Base-by-base conservation (phyloP, 2,113 vertebrate genomes). In the Caranx melampygus region DNA sequence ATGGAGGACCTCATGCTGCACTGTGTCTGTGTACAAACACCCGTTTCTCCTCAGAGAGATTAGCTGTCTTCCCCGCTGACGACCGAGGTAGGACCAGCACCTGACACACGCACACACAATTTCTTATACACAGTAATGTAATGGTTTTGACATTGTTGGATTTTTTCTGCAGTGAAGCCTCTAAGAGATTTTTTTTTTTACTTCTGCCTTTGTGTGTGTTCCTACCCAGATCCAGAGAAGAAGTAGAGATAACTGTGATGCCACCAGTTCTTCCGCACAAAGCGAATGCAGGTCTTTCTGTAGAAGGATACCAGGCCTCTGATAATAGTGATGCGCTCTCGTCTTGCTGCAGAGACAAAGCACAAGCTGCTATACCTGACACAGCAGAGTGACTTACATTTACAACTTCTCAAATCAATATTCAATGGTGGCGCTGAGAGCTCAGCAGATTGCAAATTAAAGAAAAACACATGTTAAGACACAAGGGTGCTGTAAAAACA, bases 1-100 rank as follows among this genome's bases (percentile, higher is more conserved):
- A 12, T 95, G 94, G 3, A 95, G 66, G 14, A 91, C 52, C 62
- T 94, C 93, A 3, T 95, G 94, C 16, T 92, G 92, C 26, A 92
- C 66, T 0, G 75, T 63, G 1, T 8, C 2, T 0, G 1, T 18
- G 69, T 33, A 70, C 21, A 93, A 1, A 45, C 93, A 94, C 0
- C 81, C 76, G 0, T 1, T 0, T 16, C 1, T 21, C 18, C 0
- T 14, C 3, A 95, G 72, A 40, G 93, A 94, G 34, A 94, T 0
- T 0, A 0, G 1, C 82, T 95, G 94, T 0, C 3, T 0, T 1
- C 79, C 3, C 0, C 34, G 10, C 5, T 49, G 64, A 1, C 74
- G 84, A 2, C 94, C 94, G 3, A 95, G 0, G n/a, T 55, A 63
- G 0, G 94, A 93, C 71, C 72, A 94, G n/a, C 94, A 94, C 51